phyloP scores from a whole-genome alignment of 2,888 invertebrate species.

The Calameuta filiformis region DNA sequence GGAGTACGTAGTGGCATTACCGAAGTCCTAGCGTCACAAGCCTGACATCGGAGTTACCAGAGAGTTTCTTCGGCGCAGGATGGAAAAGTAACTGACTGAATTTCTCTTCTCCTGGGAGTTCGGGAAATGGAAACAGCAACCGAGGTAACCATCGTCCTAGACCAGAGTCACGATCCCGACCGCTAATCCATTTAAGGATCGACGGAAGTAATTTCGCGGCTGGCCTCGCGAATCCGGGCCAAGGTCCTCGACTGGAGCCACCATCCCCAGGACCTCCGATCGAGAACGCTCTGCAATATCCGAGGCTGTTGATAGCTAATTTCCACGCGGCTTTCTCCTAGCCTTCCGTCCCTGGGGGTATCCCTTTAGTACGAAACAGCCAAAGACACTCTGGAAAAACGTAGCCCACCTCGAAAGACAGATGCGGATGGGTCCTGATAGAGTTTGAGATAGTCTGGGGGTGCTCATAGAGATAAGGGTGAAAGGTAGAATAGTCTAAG shows the following conservation, averaged over 20 bases:
- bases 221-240: constrained; percentile 16
- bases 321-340: constrained; percentile 25
- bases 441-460: background rate
- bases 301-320: constrained; percentile 38
- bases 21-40: background rate
- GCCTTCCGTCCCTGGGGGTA: background rate
- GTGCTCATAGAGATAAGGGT: background rate
- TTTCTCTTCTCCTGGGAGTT: background rate
- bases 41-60: background rate
- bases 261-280: constrained; percentile 4
- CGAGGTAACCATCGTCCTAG: background rate
- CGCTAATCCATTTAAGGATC: constrained; percentile 12
- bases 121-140: background rate
- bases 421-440: background rate
- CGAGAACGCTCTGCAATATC: constrained; percentile 33
- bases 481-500: background rate
- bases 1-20: background rate
- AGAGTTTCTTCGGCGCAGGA: background rate
- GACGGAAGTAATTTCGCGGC: constrained; percentile 24
- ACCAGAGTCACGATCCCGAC: background rate
- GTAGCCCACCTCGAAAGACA: background rate
- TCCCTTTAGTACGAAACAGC: background rate
- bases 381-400: background rate
- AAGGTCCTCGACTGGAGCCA: constrained; percentile 20
- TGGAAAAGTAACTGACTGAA: background rate